phyloP scores from a whole-genome alignment of 2,113 vertebrate species.

The Peromyscus leucopus region DNA sequence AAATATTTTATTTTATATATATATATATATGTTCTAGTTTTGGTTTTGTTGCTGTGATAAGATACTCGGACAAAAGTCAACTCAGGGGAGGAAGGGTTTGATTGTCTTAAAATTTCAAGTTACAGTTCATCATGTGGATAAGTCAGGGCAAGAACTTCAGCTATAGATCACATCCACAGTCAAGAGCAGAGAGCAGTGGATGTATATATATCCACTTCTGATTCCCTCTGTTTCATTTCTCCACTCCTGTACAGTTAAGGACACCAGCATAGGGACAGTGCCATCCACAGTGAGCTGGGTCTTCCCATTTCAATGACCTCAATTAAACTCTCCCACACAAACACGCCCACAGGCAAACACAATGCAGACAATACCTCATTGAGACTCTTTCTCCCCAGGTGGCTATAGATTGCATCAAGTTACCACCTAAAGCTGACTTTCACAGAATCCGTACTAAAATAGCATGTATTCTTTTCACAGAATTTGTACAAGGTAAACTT shows the following conservation, averaged over 20 bases:
- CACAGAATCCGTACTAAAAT: not conserved
- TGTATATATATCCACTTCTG: not conserved
- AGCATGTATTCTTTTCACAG: conserved; percentile 30
- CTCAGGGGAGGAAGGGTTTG: not conserved
- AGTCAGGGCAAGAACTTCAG: not conserved
- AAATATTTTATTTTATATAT: conserved; percentile 43
- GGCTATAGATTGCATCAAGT: not conserved
- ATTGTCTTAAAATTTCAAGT: not conserved
- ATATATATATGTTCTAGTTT: not conserved
- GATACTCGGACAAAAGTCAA: not conserved
- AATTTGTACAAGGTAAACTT: conserved; percentile 22
- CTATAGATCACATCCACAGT: not conserved
- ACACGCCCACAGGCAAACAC: not conserved
- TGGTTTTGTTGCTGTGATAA: not conserved
- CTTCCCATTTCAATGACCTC: not conserved
- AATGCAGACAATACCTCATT: not conserved
- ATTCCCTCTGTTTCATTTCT: not conserved
- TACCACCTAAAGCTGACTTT: not conserved
- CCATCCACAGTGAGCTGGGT: not conserved
- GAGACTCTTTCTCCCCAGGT: not conserved
- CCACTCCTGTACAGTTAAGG: too few relatives aligned
- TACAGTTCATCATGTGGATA: not conserved
- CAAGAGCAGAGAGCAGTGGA: not conserved
- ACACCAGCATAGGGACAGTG: not conserved
- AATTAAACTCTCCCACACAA: not conserved